Percentiles rank a stretch among this genome's conserved stretches.
These are phyloP conservation scores for Spondyliosoma cantharus DNA, from an alignment of 2,797 vertebrate genomes.

Conservation along the genomic window DNA sequence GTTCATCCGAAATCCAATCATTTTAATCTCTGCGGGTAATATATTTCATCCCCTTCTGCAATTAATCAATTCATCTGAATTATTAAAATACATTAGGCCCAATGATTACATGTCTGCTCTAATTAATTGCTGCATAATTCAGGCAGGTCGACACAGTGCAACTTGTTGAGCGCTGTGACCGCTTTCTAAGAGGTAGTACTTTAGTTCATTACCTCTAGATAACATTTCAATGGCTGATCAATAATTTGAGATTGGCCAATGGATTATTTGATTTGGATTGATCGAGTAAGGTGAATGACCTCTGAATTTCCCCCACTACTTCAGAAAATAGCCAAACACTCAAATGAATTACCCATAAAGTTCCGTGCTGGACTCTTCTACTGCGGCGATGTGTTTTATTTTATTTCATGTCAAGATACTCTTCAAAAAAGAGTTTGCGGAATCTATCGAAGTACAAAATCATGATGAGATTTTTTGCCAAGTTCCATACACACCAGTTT, in stretches of 20 bases:
- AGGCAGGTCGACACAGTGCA: constrained; percentile 11
- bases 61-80: constrained; percentile 70
- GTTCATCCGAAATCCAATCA: constrained; percentile 52
- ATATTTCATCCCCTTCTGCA: constrained; percentile 41
- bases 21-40: constrained; percentile 39
- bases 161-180: constrained; percentile 15
- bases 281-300: neutral
- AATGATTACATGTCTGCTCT: constrained; percentile 54
- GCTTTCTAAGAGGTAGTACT: neutral
- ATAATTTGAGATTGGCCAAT: constrained; percentile 10
- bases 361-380: neutral
- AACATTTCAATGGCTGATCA: constrained; percentile 16
- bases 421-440: neutral
- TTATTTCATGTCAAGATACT: neutral
- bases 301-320: neutral
- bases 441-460: too few relatives aligned
- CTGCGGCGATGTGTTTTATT: neutral
- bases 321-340: constrained; percentile 20
- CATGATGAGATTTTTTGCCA: too few relatives aligned
- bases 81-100: constrained; percentile 69
- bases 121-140: constrained; percentile 66
- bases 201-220: neutral
- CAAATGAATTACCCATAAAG: constrained; percentile 17
- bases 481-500: too few relatives aligned
- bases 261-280: constrained; percentile 28